Conservation (phyloP, 2,113 vertebrate genomes). For the Phyllopteryx taeniolatus region DNA sequence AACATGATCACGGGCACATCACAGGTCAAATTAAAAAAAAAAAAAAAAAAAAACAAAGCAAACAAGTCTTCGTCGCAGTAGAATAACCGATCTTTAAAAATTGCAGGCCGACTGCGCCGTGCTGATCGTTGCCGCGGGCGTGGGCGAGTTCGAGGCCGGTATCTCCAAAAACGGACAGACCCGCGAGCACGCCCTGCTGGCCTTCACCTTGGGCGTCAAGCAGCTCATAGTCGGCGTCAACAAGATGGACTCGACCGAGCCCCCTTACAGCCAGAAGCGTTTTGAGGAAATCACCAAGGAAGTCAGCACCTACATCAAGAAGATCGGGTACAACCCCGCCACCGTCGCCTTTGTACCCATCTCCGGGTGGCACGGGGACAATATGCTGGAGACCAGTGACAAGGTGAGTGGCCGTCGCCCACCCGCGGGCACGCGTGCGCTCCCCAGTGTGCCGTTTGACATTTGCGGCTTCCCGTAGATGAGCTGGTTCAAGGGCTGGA, state of each 20-base stretch:
- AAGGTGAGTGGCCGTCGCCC: constrained; percentile 45
- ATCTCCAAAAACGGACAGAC: constrained; percentile 83
- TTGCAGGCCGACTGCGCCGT: constrained; percentile 79
- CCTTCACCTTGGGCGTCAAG: constrained; percentile 76
- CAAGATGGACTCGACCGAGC: constrained; percentile 81
- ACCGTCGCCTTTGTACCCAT: constrained; percentile 76
- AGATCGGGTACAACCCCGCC: constrained; percentile 78
- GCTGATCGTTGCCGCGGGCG: constrained; percentile 77
- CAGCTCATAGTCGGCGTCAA: constrained; percentile 78
- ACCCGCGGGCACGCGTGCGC: too few species aligned
- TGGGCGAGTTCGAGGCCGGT: constrained; percentile 80
- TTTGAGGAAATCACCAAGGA: constrained; percentile 78
- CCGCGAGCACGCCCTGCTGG: constrained; percentile 78
- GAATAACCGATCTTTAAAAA: not conserved
- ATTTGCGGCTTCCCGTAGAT: constrained; percentile 46
- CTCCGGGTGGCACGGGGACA: constrained; percentile 80
- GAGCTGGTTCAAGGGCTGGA: constrained; percentile 79
- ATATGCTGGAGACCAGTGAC: constrained; percentile 74
- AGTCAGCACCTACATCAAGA: constrained; percentile 79
- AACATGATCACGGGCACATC: constrained; percentile 84
- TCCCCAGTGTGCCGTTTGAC: not conserved
- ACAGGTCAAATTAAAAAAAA: constrained; percentile 46
- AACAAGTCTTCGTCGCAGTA: not conserved
- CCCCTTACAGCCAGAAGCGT: constrained; percentile 74
- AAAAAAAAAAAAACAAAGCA: constrained; percentile 35